Conservation (phyloP, 2,797 vertebrate species). For the Anolis apletophallus region DNA sequence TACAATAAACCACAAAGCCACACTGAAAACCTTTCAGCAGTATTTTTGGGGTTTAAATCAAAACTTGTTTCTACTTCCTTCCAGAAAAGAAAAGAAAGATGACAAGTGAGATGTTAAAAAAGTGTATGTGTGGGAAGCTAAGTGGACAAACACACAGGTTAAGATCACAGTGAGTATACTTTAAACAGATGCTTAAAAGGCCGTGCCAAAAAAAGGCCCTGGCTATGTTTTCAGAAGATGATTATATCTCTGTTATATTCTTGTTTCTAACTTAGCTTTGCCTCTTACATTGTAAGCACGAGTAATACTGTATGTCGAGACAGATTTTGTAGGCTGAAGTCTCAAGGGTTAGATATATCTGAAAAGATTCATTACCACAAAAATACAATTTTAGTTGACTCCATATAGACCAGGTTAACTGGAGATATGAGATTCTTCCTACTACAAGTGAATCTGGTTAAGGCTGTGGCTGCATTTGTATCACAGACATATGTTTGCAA, state of each 20-base stretch:
- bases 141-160: conserved; percentile 11
- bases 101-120: conserved; percentile 31
- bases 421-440: neutral
- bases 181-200: conserved; percentile 16
- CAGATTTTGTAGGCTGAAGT: neutral
- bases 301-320: neutral
- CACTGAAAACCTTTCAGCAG: conserved; percentile 68
- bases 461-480: neutral
- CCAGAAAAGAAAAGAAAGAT: conserved; percentile 31
- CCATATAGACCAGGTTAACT: neutral
- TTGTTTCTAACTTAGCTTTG: neutral
- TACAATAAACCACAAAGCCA: conserved; percentile 63
- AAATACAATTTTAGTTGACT: neutral
- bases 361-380: neutral
- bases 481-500: neutral
- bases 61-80: conserved; percentile 49
- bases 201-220: neutral
- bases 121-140: neutral
- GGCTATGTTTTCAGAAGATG: neutral
- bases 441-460: neutral
- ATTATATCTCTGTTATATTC: conserved; percentile 1
- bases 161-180: neutral
- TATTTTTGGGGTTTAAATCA: conserved; percentile 67
- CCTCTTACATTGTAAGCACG: neutral
- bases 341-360: neutral